Percentiles rank a stretch among this genome's conserved stretches.
Evolutionary conservation across 2,888 invertebrate genomes (phyloP).

Genomic region (Heteromyza rotundicornis): DNA sequence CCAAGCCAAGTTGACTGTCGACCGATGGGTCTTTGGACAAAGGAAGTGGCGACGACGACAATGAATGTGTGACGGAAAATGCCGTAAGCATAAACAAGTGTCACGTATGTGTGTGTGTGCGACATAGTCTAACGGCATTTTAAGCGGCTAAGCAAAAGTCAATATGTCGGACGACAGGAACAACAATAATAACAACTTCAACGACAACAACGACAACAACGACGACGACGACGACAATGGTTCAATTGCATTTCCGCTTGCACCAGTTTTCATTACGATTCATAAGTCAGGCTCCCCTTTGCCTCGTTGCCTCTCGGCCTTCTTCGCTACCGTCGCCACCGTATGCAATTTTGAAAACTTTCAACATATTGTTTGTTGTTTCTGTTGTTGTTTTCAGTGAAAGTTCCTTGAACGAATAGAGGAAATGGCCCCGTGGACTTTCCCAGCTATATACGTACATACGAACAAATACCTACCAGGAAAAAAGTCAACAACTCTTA

Average conservation of each 20-base stretch:
- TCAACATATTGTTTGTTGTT: no score
- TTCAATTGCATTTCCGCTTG: constrained; percentile 60
- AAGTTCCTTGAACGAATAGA: neutral
- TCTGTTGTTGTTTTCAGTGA: no score
- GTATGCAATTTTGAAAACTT: neutral
- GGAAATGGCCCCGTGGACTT: neutral
- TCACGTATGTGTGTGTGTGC: constrained; percentile 18
- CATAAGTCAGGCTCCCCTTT: constrained; percentile 47
- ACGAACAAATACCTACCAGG: no score
- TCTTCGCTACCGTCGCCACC: no score
- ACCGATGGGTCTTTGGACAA: neutral
- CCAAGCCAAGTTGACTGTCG: no score
- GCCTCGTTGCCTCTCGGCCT: no score
- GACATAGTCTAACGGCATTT: constrained; percentile 51
- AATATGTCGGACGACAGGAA: constrained; percentile 30
- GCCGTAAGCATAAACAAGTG: constrained; percentile 19
- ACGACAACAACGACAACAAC: constrained; percentile 37
- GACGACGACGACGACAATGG: constrained; percentile 31
- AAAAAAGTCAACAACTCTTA: constrained; percentile 1
- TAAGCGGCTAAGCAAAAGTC: constrained; percentile 47
- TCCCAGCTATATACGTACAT: no score
- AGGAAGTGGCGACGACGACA: neutral
- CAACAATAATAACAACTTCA: constrained; percentile 17
- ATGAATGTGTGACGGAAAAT: constrained; percentile 1
- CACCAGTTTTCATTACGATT: constrained; percentile 54